Conservation (phyloP, 2,113 vertebrate species). For the Lasiurus borealis region DNA sequence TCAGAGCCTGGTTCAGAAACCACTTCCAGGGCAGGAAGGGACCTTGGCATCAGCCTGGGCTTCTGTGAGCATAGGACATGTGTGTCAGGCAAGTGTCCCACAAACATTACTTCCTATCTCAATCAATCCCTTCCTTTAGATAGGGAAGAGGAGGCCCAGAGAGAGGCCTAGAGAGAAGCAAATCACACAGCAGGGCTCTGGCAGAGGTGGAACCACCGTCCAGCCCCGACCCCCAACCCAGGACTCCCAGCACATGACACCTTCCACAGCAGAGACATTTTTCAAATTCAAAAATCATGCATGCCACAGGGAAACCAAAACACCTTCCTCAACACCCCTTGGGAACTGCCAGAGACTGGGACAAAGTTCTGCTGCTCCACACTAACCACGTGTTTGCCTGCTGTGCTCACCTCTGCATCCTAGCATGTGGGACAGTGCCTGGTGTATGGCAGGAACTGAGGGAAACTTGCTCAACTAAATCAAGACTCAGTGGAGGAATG, state of each 20-base stretch:
- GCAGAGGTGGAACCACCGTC: not conserved
- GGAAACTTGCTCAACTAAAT: not conserved
- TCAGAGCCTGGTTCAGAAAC: not conserved
- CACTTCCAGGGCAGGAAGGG: not conserved
- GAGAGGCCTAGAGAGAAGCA: not conserved
- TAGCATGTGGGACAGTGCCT: not conserved
- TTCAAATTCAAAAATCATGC: constrained; percentile 20
- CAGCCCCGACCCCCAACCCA: not conserved
- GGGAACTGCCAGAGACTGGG: not conserved
- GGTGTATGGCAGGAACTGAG: not conserved
- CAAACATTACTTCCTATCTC: not conserved
- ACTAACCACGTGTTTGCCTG: fast-evolving
- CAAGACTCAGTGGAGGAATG: not conserved
- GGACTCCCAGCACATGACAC: not conserved
- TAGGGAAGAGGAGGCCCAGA: not conserved
- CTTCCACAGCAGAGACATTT: not conserved
- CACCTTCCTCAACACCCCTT: not conserved
- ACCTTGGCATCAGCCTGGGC: not conserved
- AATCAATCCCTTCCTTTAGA: not conserved
- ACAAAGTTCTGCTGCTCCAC: not conserved
- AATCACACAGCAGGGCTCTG: not conserved
- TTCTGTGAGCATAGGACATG: not conserved
- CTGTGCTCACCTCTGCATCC: not conserved
- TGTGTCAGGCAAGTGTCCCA: not conserved
- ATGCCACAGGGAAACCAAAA: not conserved